A percentile compares a stretch with the other conserved stretches of the same genome.
Conservation (phyloP, 2,888 invertebrate species). For the Trichogramma dendrolimi region DNA sequence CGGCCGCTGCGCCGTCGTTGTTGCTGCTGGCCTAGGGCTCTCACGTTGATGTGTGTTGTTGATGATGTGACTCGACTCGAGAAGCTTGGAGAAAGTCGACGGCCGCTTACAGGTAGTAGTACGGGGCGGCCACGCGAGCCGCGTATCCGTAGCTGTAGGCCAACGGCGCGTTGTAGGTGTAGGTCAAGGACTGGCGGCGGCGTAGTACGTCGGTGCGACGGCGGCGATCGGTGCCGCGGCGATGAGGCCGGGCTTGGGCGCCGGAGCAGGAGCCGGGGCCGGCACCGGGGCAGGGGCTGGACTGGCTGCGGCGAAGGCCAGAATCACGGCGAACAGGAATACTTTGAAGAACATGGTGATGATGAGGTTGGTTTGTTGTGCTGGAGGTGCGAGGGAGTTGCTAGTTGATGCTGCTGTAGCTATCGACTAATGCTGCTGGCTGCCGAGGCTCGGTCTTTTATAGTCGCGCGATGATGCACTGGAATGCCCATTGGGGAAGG, state of each 20-base stretch:
- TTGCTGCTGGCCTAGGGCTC: too few relatives aligned
- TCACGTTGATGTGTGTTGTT: too few relatives aligned
- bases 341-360: slow-evolving; percentile 14
- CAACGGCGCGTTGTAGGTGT: not conserved
- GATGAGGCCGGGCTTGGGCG: not conserved
- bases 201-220: not conserved
- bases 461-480: not conserved
- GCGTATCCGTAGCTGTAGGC: slow-evolving; percentile 4
- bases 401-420: not conserved
- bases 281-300: not conserved
- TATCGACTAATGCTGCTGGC: slow-evolving; percentile 1
- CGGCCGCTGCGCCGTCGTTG: too few relatives aligned
- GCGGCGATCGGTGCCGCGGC: not conserved
- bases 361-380: not conserved
- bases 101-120: too few relatives aligned
- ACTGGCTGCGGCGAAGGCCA: not conserved
- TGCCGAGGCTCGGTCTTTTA: not conserved
- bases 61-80: too few relatives aligned
- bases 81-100: too few relatives aligned
- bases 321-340: slow-evolving; percentile 6
- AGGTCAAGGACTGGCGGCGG: not conserved
- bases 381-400: not conserved
- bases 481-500: too few relatives aligned
- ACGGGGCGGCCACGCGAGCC: not conserved
- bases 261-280: not conserved